These are phyloP conservation scores for Helleia helle DNA, from an alignment of 2,888 invertebrate species.

Conservation along the genomic window DNA sequence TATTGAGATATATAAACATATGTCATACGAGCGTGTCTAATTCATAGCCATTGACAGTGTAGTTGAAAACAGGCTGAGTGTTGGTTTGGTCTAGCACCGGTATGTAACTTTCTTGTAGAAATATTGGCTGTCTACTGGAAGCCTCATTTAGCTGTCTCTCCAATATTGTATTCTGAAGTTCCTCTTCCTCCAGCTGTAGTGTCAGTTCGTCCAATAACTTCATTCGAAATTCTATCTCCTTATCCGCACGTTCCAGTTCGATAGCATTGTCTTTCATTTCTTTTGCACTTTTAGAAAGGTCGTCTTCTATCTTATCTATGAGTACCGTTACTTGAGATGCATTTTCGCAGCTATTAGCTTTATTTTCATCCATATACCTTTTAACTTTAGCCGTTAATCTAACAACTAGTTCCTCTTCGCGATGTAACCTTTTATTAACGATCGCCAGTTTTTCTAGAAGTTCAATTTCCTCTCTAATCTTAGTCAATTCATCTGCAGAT, in stretches of 20 bases:
- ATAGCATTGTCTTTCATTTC: slow-evolving; percentile 70
- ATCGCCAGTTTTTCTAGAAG: slow-evolving; percentile 82
- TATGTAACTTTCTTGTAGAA: slow-evolving; percentile 60
- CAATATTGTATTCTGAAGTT: slow-evolving; percentile 60
- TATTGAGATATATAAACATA: slow-evolving; percentile 24
- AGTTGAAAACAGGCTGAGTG: slow-evolving; percentile 26
- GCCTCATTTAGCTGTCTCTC: slow-evolving; percentile 61
- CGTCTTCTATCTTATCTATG: slow-evolving; percentile 67
- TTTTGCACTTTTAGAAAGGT: slow-evolving; percentile 58
- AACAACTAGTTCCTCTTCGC: slow-evolving; percentile 82
- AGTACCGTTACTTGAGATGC: slow-evolving; percentile 61
- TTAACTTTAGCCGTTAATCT: slow-evolving; percentile 78
- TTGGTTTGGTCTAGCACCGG: slow-evolving; percentile 52
- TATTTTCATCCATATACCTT: slow-evolving; percentile 71
- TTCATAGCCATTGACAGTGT: slow-evolving; percentile 40
- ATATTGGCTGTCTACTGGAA: slow-evolving; percentile 58
- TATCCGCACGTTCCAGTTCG: slow-evolving; percentile 64
- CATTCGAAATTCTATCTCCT: slow-evolving; percentile 68
- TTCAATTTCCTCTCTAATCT: slow-evolving; percentile 79
- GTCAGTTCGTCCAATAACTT: slow-evolving; percentile 70
- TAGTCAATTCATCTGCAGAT: slow-evolving; percentile 67
- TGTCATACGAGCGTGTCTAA: slow-evolving; percentile 67
- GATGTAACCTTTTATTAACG: slow-evolving; percentile 81
- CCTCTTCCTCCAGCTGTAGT: slow-evolving; percentile 66
- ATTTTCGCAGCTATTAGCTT: slow-evolving; percentile 62